Conservation (phyloP, 2,888 invertebrate species). For the Tetramorium bicarinatum region DNA sequence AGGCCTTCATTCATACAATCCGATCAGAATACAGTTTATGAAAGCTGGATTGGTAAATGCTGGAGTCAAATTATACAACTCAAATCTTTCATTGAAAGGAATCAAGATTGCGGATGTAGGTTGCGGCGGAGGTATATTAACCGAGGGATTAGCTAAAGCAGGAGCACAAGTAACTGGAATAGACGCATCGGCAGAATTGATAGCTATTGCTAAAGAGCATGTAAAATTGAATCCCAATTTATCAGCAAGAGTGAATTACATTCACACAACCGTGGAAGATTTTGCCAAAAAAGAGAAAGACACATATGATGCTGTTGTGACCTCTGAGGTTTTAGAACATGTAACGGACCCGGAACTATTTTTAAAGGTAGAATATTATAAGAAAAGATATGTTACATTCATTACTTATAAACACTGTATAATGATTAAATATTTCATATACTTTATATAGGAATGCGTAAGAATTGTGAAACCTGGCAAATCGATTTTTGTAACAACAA, state of each 20-base stretch:
- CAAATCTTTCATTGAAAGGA: conserved; percentile 89
- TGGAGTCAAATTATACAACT: conserved; percentile 84
- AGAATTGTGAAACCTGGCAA: conserved; percentile 84
- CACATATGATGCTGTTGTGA: conserved; percentile 89
- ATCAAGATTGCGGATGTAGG: conserved; percentile 94
- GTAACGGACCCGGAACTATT: conserved; percentile 88
- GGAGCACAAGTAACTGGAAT: conserved; percentile 94
- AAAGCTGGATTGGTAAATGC: conserved; percentile 91
- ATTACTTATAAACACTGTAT: too few species aligned
- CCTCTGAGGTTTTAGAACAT: conserved; percentile 91
- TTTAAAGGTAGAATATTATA: conserved; percentile 82
- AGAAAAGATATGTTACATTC: too few species aligned
- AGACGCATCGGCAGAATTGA: conserved; percentile 92
- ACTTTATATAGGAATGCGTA: conserved; percentile 76
- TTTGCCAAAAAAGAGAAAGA: conserved; percentile 76
- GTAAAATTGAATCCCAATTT: conserved; percentile 85
- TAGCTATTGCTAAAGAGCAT: conserved; percentile 91
- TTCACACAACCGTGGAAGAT: conserved; percentile 88
- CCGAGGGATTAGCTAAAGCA: conserved; percentile 91
- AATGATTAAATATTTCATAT: too few species aligned
- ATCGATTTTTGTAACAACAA: conserved; percentile 85
- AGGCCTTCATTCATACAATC: conserved; percentile 89
- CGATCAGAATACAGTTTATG: conserved; percentile 90
- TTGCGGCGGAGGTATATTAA: conserved; percentile 93
- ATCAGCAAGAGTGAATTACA: conserved; percentile 86